phyloP scores from a whole-genome alignment of 2,113 vertebrate genomes.

The Upupa epops region DNA sequence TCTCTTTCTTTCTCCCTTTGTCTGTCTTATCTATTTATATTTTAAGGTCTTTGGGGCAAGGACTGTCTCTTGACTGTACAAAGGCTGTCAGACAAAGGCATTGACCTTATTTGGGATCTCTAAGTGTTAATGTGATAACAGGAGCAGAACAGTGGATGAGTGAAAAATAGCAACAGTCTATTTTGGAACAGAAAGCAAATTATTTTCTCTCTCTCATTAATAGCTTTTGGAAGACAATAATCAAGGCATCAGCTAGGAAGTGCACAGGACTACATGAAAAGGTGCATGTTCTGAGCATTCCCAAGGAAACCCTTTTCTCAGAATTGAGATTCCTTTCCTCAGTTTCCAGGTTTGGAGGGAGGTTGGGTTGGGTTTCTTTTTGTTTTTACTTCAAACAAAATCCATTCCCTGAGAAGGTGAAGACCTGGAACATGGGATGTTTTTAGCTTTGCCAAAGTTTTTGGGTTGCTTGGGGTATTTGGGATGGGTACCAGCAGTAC shows the following conservation, averaged over 20 bases:
- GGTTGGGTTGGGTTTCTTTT: neutral
- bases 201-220: neutral
- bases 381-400: neutral
- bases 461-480: neutral
- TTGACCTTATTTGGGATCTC: conserved; percentile 42
- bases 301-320: neutral
- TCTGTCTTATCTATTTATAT: conserved; percentile 67
- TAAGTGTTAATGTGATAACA: conserved; percentile 43
- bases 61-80: conserved; percentile 44
- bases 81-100: conserved; percentile 45
- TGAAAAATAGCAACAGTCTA: conserved; percentile 2
- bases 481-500: neutral
- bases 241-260: neutral
- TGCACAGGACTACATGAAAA: neutral
- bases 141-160: neutral
- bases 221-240: neutral
- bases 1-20: conserved; percentile 53
- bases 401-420: neutral
- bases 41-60: conserved; percentile 63
- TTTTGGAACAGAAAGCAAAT: neutral
- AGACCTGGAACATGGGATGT: neutral
- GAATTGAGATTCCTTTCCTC: neutral
- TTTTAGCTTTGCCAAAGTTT: neutral
- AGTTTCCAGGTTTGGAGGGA: neutral
- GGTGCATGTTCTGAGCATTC: neutral